Evolutionary conservation across 2,797 vertebrate genomes (phyloP).

Genomic region (Cyclopterus lumpus): DNA sequence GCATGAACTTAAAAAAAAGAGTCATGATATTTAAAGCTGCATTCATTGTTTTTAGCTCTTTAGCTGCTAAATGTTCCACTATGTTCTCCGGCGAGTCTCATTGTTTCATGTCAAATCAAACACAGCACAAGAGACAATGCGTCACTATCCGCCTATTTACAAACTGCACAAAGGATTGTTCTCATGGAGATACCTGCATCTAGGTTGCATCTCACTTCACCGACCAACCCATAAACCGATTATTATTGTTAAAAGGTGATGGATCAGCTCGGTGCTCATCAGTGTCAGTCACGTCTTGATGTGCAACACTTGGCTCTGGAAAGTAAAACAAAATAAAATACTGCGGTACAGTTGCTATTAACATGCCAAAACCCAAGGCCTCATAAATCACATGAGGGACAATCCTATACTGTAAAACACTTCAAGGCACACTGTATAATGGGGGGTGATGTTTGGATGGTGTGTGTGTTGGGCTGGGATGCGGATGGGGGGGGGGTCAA

Average conservation of each 20-base stretch:
- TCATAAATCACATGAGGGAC: conserved; percentile 53
- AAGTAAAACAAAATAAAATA: neutral
- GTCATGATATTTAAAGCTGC: neutral
- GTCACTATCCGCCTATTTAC: neutral
- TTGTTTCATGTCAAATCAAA: neutral
- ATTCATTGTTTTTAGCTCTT: neutral
- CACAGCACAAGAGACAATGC: neutral
- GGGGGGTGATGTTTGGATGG: conserved; percentile 10
- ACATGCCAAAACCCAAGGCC: conserved; percentile 27
- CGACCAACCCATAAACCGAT: neutral
- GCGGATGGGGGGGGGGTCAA: conserved; percentile 2
- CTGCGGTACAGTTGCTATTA: conserved; percentile 1
- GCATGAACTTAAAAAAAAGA: neutral
- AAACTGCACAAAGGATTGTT: neutral
- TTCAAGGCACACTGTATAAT: conserved; percentile 38
- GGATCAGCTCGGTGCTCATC: conserved; percentile 19
- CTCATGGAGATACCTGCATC: neutral
- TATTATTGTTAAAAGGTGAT: neutral
- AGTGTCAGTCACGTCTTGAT: conserved; percentile 25
- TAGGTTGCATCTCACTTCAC: neutral
- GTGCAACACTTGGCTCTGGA: conserved; percentile 15
- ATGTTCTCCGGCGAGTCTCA: neutral
- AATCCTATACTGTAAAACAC: conserved; percentile 51
- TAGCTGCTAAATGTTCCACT: neutral
- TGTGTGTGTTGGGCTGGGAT: neutral